These are phyloP conservation scores for Drosophila meridionalis DNA, from an alignment of 2,888 invertebrate genomes.

Conservation along the genomic window DNA sequence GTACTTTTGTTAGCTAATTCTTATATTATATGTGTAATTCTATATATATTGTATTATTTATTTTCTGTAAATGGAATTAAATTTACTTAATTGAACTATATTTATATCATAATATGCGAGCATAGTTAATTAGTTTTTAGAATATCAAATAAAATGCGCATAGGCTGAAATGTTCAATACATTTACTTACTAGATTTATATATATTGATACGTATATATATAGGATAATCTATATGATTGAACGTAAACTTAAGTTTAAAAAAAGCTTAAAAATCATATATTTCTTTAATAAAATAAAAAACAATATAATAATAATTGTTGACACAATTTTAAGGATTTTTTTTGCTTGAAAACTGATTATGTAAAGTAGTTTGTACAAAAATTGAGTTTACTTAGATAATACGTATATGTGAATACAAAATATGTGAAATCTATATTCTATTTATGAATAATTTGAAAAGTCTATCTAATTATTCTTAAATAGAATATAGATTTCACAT, in stretches of 20 bases:
- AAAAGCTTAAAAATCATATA: background rate
- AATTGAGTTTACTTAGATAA: background rate
- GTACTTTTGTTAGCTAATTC: background rate
- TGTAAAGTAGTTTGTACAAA: no score
- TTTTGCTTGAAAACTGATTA: no score
- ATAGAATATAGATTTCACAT: background rate
- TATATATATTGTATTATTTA: slow-evolving; percentile 6
- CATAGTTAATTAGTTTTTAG: background rate
- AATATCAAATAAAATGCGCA: background rate
- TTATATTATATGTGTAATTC: background rate
- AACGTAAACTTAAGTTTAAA: background rate
- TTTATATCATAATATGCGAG: background rate
- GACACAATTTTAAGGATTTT: no score
- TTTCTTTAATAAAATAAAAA: background rate
- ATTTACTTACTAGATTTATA: background rate
- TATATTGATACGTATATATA: background rate
- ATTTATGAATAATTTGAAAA: no score
- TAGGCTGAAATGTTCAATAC: background rate
- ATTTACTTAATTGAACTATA: background rate
- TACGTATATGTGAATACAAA: no score
- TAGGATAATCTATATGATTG: background rate
- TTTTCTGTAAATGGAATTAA: background rate
- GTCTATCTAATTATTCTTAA: background rate
- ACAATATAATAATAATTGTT: background rate
- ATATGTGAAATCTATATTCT: no score